phyloP scores from a whole-genome alignment of 2,797 vertebrate genomes.

The Lepus oiostolus region DNA sequence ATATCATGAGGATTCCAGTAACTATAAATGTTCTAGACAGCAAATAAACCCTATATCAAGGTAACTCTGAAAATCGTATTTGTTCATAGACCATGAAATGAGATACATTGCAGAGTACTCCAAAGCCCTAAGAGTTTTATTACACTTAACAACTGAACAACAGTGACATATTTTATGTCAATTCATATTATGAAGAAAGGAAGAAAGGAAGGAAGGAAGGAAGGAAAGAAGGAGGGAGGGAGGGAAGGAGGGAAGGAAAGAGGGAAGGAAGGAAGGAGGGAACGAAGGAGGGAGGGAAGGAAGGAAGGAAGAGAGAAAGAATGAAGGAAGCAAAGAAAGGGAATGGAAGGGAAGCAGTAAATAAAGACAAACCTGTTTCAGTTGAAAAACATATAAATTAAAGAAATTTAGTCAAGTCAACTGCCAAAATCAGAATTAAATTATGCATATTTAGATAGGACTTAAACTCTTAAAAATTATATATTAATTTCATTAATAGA shows the following conservation, averaged over 20 bases:
- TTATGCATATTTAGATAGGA: background rate
- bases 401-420: conserved; percentile 18
- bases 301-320: background rate
- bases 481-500: background rate
- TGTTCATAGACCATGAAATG: conserved; percentile 36
- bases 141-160: background rate
- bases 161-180: background rate
- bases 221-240: too few species aligned
- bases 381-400: background rate
- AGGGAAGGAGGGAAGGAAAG: too few species aligned
- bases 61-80: conserved; percentile 47
- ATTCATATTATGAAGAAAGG: conserved; percentile 10
- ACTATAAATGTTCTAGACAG: background rate
- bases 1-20: background rate
- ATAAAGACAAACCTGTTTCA: background rate
- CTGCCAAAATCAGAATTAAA: conserved; percentile 9
- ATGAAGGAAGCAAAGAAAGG: too few species aligned
- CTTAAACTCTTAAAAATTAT: conserved; percentile 34
- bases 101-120: conserved; percentile 42
- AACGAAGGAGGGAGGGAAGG: background rate
- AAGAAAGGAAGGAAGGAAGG: background rate
- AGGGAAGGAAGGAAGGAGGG: background rate
- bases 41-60: conserved; percentile 33
- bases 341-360: too few species aligned
- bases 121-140: conserved; percentile 46